Evolutionary conservation across 2,888 invertebrate species (phyloP), one percentile per base, ranked within the genome.

Genomic region (Tineola bisselliella): DNA sequence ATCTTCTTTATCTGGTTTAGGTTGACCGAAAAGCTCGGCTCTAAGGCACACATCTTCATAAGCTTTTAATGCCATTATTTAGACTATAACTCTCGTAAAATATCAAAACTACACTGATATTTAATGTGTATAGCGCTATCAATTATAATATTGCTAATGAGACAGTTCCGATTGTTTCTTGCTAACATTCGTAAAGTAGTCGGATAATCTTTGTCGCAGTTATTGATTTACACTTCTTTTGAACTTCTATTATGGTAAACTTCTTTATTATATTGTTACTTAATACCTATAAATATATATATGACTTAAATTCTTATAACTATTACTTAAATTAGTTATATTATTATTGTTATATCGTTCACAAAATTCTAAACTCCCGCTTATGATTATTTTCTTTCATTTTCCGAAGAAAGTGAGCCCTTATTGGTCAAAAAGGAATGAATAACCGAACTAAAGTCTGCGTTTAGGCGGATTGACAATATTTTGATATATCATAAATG

Each of bases 31-130:
- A 59, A 94, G 79, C 74, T 94, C 94, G 0, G 94, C 94, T 63
- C 94, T 86, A 77, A 92, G 91, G 69, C 94, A 93, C 62, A 93
- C 94, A 73, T 92, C 90, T 76, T 92, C 91, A 69, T 93, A 94
- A 13, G 91, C 90, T 65, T 90, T 90, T 72, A 91, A 87, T 13
- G 89, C 87, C 90, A 90, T 90, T 68, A 25, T 25, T 66, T 74
- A 58, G 38, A 60, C 44, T 44, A 43, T 63, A 19, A 25, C 8
- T 54, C 5, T 25, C n/a, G n/a, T 12, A 25, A 11, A 52, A 52
- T 13, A 15, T 8, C 25, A 25, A 54, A 25, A 54, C 13, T 12
- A 25, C 17, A 19, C n/a, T 25, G 6, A 54, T 25, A 4, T 25
- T 25, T 4, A 25, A 25, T 54, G 3, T 48, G 48, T 17, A 48